These are phyloP conservation scores for Centropus bengalensis DNA, from an alignment of 2,113 vertebrate genomes.

Conservation along the genomic window DNA sequence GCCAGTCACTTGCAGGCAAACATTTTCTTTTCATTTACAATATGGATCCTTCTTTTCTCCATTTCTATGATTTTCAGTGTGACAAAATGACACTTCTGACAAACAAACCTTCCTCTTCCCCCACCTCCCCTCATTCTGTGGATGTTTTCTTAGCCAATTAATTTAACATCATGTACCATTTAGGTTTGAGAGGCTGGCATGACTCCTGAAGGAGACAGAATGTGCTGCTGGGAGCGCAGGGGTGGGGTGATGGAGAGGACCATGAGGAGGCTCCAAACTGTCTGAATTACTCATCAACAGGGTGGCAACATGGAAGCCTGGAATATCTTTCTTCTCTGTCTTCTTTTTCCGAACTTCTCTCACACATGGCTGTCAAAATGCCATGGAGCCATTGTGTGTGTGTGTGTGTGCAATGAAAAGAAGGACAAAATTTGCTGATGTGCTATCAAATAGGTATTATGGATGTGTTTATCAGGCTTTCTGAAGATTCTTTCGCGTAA, in stretches of 20 bases:
- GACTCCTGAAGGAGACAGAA: constrained; percentile 48
- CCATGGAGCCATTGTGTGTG: neutral
- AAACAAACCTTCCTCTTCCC: neutral
- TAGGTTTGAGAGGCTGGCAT: constrained; percentile 20
- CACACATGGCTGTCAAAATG: neutral
- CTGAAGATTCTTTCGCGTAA: constrained; percentile 22
- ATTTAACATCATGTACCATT: constrained; percentile 29
- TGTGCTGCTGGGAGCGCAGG: neutral
- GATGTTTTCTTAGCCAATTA: constrained; percentile 34
- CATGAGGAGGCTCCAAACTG: constrained; percentile 23
- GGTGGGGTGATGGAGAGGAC: constrained; percentile 4
- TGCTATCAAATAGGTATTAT: neutral
- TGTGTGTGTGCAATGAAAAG: neutral
- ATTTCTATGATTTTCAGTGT: neutral
- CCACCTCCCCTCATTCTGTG: neutral
- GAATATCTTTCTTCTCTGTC: neutral
- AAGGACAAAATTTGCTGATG: constrained; percentile 1
- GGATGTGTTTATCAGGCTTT: constrained; percentile 19
- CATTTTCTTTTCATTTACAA: neutral
- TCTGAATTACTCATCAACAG: constrained; percentile 39
- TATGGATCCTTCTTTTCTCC: neutral
- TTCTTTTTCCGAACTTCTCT: neutral
- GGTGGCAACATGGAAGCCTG: neutral
- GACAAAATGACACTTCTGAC: constrained; percentile 7
- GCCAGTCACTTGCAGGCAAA: neutral